These are phyloP conservation scores for Eudasyphora cyanicolor DNA, from an alignment of 2,888 invertebrate genomes.

Conservation along the genomic window DNA sequence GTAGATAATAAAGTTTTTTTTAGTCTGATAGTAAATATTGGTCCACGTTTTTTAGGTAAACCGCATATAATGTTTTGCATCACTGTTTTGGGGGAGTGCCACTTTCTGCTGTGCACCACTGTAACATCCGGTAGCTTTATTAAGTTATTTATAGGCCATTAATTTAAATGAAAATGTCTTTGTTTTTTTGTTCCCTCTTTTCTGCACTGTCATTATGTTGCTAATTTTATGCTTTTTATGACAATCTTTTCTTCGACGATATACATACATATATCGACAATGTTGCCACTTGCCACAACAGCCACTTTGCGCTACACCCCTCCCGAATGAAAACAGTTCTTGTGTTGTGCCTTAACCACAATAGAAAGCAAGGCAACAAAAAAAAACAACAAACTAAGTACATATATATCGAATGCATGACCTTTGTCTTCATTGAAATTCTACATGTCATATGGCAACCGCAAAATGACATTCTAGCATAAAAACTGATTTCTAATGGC, in stretches of 20 bases:
- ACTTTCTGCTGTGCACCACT: background rate
- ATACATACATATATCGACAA: background rate
- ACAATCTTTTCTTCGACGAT: background rate
- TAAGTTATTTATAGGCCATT: background rate
- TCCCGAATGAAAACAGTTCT: background rate
- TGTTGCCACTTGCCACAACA: background rate
- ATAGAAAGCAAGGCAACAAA: too few relatives aligned
- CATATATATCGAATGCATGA: conserved; percentile 21
- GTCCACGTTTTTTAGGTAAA: too few relatives aligned
- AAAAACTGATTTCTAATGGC: conserved; percentile 17
- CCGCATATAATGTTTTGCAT: too few relatives aligned
- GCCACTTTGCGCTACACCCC: background rate
- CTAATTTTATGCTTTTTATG: conserved; percentile 12
- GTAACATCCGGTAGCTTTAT: background rate
- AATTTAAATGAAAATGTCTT: conserved; percentile 8
- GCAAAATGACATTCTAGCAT: conserved; percentile 5
- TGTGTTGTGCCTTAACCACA: background rate
- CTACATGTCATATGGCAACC: background rate
- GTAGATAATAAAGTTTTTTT: too few relatives aligned
- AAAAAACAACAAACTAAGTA: too few relatives aligned
- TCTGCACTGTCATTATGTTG: background rate
- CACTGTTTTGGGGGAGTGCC: too few relatives aligned
- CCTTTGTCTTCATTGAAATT: conserved; percentile 15
- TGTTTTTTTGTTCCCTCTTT: background rate
- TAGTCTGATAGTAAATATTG: too few relatives aligned